These are phyloP conservation scores for Tachuris rubrigastra DNA, from an alignment of 2,113 vertebrate species.

Conservation along the genomic window DNA sequence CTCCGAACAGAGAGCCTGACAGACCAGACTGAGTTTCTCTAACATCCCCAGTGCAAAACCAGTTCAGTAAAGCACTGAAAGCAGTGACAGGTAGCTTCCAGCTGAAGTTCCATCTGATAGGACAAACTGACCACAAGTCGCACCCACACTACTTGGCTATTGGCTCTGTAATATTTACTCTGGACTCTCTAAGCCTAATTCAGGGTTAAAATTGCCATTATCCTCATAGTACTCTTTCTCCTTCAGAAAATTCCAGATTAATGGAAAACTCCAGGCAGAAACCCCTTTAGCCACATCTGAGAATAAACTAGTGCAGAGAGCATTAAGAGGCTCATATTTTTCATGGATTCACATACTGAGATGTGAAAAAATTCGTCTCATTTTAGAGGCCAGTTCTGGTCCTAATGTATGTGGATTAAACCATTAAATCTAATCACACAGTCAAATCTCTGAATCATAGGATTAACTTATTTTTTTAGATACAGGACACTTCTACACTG, in stretches of 20 bases:
- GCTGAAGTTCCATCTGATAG: background rate
- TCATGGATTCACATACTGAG: background rate
- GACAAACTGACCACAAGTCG: background rate
- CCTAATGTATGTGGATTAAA: background rate
- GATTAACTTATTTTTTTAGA: background rate
- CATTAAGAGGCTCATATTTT: background rate
- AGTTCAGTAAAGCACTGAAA: background rate
- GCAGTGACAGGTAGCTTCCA: background rate
- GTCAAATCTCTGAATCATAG: background rate
- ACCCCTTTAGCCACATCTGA: background rate
- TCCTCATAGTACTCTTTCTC: background rate
- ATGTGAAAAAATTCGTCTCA: background rate
- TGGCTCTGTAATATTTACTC: background rate
- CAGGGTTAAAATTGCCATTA: background rate
- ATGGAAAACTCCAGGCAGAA: background rate
- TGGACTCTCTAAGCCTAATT: background rate
- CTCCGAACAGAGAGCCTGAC: background rate
- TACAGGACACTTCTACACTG: background rate
- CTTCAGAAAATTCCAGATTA: background rate
- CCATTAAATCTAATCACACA: background rate
- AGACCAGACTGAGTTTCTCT: background rate
- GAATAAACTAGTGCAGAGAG: background rate
- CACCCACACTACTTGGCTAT: background rate
- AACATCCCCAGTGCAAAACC: background rate
- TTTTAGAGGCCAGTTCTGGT: background rate